phyloP scores from a whole-genome alignment of 2,113 vertebrate genomes.

The Thamnaconus septentrionalis region DNA sequence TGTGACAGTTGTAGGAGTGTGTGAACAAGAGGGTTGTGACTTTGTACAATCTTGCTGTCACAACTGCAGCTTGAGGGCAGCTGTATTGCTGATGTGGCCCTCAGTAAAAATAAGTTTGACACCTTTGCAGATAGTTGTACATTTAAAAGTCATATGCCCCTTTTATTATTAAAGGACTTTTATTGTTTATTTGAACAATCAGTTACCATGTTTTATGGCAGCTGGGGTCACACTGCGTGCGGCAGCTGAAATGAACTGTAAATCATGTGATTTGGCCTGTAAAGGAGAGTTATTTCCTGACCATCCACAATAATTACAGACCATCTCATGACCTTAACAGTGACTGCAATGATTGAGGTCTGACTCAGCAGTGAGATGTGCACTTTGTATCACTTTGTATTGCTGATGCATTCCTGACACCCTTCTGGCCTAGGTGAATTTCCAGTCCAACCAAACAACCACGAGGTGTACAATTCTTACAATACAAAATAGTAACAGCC shows the following conservation, averaged over 20 bases:
- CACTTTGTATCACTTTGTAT: conserved; percentile 1
- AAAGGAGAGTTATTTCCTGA: conserved; percentile 47
- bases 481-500: background rate
- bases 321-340: conserved; percentile 23
- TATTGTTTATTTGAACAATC: conserved; percentile 50
- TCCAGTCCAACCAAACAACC: no score
- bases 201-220: conserved; percentile 63
- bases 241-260: conserved; percentile 24
- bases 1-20: no score
- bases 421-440: no score
- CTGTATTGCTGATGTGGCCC: no score
- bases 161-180: conserved; percentile 15
- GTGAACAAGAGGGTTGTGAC: no score
- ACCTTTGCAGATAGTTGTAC: background rate
- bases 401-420: background rate
- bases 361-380: conserved; percentile 9
- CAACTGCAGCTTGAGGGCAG: no score
- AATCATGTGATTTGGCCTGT: conserved; percentile 58
- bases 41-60: no score
- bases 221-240: background rate
- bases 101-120: no score
- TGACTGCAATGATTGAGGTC: conserved; percentile 2
- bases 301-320: conserved; percentile 4
- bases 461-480: background rate
- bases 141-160: conserved; percentile 1